Conservation (phyloP, 2,888 invertebrate genomes). For the Morpho helenor region DNA sequence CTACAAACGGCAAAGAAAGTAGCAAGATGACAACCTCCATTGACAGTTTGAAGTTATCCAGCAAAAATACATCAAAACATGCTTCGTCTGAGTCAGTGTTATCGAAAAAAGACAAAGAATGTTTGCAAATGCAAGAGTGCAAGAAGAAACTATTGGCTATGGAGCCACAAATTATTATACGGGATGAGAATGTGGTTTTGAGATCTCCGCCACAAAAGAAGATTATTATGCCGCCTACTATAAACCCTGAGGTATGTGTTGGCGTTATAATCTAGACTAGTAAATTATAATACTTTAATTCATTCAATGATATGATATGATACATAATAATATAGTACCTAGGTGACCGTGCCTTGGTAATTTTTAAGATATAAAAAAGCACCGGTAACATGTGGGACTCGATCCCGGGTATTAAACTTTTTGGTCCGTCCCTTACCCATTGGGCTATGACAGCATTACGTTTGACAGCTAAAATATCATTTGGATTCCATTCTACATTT, state of each 20-base stretch:
- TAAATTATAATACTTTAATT: too few species aligned
- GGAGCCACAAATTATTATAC: conserved; percentile 71
- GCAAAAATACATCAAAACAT: conserved; percentile 69
- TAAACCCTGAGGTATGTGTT: conserved; percentile 62
- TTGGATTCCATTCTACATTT: too few species aligned
- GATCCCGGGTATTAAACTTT: too few species aligned
- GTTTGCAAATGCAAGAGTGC: conserved; percentile 71
- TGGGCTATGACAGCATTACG: too few species aligned
- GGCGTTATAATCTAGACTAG: too few species aligned
- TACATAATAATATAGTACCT: too few species aligned
- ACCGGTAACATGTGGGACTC: too few species aligned
- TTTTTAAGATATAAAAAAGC: too few species aligned
- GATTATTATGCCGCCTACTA: conserved; percentile 67
- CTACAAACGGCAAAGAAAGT: conserved; percentile 65
- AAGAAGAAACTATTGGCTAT: conserved; percentile 70
- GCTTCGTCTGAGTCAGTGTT: conserved; percentile 71
- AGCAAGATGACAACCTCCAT: conserved; percentile 66
- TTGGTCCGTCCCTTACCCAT: too few species aligned
- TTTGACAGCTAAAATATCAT: too few species aligned
- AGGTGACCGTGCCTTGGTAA: too few species aligned
- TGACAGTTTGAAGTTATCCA: conserved; percentile 71
- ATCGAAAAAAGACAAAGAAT: conserved; percentile 68
- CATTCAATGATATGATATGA: too few species aligned
- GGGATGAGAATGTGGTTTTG: conserved; percentile 69
- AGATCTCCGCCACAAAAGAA: conserved; percentile 74